Evolutionary conservation across 37 sponge, comb jelly and placozoan species (phyloP).

Genomic region (Bolinopsis microptera): DNA sequence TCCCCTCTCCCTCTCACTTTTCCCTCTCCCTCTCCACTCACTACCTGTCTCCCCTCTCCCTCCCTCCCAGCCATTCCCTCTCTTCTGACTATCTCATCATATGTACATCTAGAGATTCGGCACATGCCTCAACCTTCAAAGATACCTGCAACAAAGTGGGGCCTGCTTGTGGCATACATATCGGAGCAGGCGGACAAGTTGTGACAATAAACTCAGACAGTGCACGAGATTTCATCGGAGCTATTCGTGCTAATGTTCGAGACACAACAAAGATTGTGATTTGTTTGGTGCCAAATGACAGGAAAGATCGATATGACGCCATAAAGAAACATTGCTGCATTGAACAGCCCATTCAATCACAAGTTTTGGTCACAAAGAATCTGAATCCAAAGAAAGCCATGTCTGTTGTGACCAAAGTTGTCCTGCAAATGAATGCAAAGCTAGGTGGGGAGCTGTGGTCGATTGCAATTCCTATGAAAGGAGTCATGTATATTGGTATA

Average conservation of each 20-base stretch:
- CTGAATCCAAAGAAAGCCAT: slow-evolving; percentile 67
- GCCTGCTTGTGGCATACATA: not conserved
- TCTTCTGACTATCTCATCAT: not conserved
- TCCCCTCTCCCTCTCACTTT: too few relatives aligned
- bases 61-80: too few relatives aligned
- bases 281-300: slow-evolving; percentile 59
- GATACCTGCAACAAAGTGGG: not conserved
- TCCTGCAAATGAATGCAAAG: slow-evolving; percentile 92
- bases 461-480: slow-evolving; percentile 73
- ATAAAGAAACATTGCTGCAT: slow-evolving; percentile 69
- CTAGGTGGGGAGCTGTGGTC: slow-evolving; percentile 77
- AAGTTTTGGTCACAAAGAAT: slow-evolving; percentile 42
- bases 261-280: not conserved
- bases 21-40: too few relatives aligned
- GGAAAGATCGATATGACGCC: slow-evolving; percentile 68
- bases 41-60: too few relatives aligned
- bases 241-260: slow-evolving; percentile 1
- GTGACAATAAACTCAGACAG: slow-evolving; percentile 7
- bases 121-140: not conserved
- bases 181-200: not conserved
- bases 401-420: slow-evolving; percentile 93
- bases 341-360: slow-evolving; percentile 55
- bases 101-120: not conserved
- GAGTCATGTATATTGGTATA: slow-evolving; percentile 89
- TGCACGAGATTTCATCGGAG: slow-evolving; percentile 45